phyloP scores from a whole-genome alignment of 2,888 invertebrate genomes.

The Thera obeliscata region DNA sequence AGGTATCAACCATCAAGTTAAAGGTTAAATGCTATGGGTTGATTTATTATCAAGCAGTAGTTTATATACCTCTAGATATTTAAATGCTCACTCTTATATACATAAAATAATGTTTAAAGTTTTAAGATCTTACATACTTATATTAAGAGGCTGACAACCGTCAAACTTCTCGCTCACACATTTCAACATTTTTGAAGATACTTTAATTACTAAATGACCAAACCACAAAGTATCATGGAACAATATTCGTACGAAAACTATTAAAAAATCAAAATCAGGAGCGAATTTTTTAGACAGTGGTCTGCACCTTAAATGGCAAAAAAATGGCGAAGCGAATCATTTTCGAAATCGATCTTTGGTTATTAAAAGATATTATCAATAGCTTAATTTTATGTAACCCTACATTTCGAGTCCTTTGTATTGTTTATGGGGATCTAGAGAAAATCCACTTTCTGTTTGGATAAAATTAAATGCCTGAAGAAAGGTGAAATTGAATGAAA shows the following conservation, averaged over 20 bases:
- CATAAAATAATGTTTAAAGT: conserved; percentile 1
- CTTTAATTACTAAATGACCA: too few species aligned
- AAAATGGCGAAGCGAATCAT: conserved; percentile 20
- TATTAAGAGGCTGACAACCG: background rate
- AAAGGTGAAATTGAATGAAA: too few species aligned
- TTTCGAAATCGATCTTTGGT: conserved; percentile 30
- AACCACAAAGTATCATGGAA: too few species aligned
- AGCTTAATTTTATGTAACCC: conserved; percentile 15
- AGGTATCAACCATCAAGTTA: conserved; percentile 1
- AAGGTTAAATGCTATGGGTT: conserved; percentile 15
- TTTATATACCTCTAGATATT: conserved; percentile 4
- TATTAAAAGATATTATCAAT: conserved; percentile 15
- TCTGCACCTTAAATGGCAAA: conserved; percentile 20
- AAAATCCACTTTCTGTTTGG: too few species aligned
- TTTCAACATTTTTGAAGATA: too few species aligned
- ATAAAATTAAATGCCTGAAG: too few species aligned
- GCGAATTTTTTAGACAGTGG: too few species aligned
- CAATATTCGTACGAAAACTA: too few species aligned
- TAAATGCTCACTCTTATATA: conserved; percentile 13
- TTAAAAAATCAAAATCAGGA: too few species aligned
- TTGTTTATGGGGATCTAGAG: conserved; percentile 2
- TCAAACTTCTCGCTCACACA: too few species aligned
- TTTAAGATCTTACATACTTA: conserved; percentile 12
- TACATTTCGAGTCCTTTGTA: conserved; percentile 31
- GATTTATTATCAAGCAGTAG: conserved; percentile 13